Evolutionary conservation across 2,113 vertebrate genomes (phyloP).

Genomic region (Callithrix jacchus): DNA sequence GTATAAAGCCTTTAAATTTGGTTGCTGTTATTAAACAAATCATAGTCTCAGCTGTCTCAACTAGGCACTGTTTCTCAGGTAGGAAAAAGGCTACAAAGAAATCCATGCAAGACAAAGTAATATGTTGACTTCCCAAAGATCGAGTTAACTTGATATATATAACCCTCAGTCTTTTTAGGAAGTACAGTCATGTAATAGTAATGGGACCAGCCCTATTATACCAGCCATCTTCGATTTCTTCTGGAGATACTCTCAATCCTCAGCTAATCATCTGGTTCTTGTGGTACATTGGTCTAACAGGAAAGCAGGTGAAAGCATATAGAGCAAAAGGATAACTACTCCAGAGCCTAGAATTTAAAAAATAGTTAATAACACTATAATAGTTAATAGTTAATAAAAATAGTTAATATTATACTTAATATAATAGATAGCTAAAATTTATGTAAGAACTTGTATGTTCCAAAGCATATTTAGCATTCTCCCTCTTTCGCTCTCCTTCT

Average conservation of each 20-base stretch:
- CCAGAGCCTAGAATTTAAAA: neutral
- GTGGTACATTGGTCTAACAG: neutral
- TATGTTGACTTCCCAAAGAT: neutral
- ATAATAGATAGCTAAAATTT: neutral
- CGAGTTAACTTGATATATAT: neutral
- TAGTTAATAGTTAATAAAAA: too few species aligned
- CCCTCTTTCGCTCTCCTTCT: neutral
- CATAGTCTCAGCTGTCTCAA: neutral
- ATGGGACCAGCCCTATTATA: neutral
- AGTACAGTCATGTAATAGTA: neutral
- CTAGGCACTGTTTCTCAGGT: neutral
- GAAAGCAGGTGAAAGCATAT: neutral
- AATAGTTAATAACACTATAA: neutral
- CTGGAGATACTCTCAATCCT: neutral
- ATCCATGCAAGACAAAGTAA: neutral
- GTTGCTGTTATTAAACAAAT: neutral
- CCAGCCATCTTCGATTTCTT: neutral
- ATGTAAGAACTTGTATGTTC: neutral
- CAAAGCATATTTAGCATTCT: neutral
- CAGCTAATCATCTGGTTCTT: neutral
- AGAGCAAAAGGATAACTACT: neutral
- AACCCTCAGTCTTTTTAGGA: neutral
- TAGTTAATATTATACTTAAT: too few species aligned
- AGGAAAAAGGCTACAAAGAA: neutral
- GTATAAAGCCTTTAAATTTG: neutral